These are phyloP conservation scores for Aplodontia rufa DNA, from an alignment of 2,113 vertebrate species.

Conservation along the genomic window DNA sequence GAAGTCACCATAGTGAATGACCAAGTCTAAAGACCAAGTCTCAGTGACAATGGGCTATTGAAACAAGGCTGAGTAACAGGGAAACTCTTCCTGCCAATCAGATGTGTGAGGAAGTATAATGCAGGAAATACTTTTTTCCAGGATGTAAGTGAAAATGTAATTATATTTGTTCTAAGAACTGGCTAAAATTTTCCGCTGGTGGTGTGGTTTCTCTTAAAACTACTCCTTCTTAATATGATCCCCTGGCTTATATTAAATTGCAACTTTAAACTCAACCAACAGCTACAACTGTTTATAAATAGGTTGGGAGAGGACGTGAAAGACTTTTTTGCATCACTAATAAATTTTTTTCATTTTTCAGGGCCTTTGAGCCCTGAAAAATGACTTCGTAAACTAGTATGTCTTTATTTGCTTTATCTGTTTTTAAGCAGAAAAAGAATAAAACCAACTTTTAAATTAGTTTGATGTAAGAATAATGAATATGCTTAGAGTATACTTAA, in stretches of 20 bases:
- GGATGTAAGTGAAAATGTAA: not conserved
- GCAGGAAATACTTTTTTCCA: not conserved
- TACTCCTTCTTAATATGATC: not conserved
- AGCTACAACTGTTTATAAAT: not conserved
- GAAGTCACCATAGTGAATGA: conserved; percentile 7
- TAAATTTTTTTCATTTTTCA: not conserved
- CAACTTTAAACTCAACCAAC: not conserved
- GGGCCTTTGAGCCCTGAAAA: not conserved
- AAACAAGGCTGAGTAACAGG: not conserved
- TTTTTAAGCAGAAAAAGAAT: conserved; percentile 19
- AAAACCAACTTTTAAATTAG: not conserved
- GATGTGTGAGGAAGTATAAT: not conserved
- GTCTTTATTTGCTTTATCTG: not conserved
- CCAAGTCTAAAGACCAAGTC: conserved; percentile 31
- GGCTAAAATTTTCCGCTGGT: not conserved
- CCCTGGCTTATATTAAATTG: not conserved
- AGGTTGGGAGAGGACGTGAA: not conserved
- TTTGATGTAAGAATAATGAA: not conserved
- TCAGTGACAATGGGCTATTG: not conserved
- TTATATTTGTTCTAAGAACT: not conserved
- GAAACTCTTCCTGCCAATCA: not conserved
- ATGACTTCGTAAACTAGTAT: not conserved
- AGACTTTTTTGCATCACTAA: not conserved
- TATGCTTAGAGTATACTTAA: not conserved
- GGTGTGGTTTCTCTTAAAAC: conserved; percentile 3